Percentiles rank a stretch among this genome's conserved stretches.
These are phyloP conservation scores for Phocoena phocoena DNA, from an alignment of 2,113 vertebrate species.

Conservation along the genomic window DNA sequence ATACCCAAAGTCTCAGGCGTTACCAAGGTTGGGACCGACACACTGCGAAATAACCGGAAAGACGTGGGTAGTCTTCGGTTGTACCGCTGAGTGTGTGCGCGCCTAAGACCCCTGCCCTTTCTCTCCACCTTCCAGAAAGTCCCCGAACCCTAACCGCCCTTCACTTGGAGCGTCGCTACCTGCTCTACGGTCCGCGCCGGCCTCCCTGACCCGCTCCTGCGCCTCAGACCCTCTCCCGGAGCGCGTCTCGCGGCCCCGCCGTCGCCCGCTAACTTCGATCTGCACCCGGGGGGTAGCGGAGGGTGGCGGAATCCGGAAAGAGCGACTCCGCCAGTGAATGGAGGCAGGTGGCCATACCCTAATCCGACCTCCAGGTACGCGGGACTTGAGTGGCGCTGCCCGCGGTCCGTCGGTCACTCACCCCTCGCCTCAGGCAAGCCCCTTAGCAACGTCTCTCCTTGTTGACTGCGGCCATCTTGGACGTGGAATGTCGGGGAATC, in stretches of 20 bases:
- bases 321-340: neutral
- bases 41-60: fast-evolving
- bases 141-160: neutral
- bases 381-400: neutral
- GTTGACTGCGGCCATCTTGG: slow-evolving; percentile 70
- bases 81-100: neutral
- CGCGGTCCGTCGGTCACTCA: neutral
- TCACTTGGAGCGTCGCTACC: neutral
- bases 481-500: neutral
- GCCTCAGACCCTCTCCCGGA: neutral
- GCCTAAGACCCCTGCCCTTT: neutral
- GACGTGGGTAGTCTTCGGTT: fast-evolving
- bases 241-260: neutral
- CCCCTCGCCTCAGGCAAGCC: slow-evolving; percentile 33
- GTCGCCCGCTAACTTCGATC: slow-evolving; percentile 26
- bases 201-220: neutral
- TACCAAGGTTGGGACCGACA: fast-evolving
- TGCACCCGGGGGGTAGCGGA: neutral
- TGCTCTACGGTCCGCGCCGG: neutral
- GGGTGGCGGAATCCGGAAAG: neutral
- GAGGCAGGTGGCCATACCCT: neutral
- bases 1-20: neutral
- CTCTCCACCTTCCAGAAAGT: neutral
- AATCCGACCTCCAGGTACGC: neutral
- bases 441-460: slow-evolving; percentile 65